Base-by-base conservation (phyloP, 1,140 invertebrate genomes). In the Spodoptera litura region DNA sequence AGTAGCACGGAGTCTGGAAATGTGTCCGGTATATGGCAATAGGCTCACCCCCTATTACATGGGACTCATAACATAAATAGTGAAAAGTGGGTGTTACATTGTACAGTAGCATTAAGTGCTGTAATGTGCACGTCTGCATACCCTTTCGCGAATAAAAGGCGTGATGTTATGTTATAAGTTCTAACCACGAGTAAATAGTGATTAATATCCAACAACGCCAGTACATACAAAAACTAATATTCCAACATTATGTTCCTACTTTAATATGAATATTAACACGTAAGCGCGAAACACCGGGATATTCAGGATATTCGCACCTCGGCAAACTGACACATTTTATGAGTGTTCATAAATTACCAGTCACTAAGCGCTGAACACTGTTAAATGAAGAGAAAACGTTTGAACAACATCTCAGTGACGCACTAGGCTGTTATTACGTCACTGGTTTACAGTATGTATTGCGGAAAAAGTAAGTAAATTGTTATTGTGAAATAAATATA, bases 251-350 rank as follows among this genome's bases (percentile, higher is more conserved):
- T 59, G 35, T 70, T 44, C 38, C 38, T 44, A 44, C 6, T 44
- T 44, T 4, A 44, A 44, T 44, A 44, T 44, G 38, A 31, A 73
- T 61, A 73, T 73, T 59, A 61, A 73, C 20, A 61, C 38, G 59
- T 61, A 27, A 73, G 15, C 15, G 44, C 25, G 49, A 12, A 15
- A 13, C 31, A 61, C 27, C 12, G 12, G 20, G 27, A 10, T 56
- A 56, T 56, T 56, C 15, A 64, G 61, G 35, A 38, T 77, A 59
- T 49, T 56, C 64, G 53, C 44, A 74, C 56, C 58, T 62, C 12
- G 11, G 56, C 25, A 59, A 73, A 53, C 12, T 13, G 71, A 51
- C 76, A 70, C 64, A 53, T 64, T 70, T 78, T 78, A 59, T 59
- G 52, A 70, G 59, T 2, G 25, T 20, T 25, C 13, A 78, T 78